Evolutionary conservation across 2,888 invertebrate species (phyloP), one percentile per base, ranked within the genome.

Genomic region (Camponotus fellah): DNA sequence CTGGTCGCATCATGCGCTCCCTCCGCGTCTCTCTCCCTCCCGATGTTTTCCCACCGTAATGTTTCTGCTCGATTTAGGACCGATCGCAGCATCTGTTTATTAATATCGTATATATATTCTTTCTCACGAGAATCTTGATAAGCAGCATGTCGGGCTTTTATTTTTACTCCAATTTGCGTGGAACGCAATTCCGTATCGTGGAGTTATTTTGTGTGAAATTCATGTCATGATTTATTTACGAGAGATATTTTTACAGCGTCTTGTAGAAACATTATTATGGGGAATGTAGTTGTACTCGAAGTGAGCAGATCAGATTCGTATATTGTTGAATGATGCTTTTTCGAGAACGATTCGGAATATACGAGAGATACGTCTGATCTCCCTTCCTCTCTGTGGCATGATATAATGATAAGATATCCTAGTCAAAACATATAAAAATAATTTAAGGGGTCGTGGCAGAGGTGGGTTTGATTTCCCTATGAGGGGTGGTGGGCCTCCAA

Each of bases 401-500:
- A 46, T 62, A 69, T 58, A 60, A 12, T 4, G 26, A 82, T 88
- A 83, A 88, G 85, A 81, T 76, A 84, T 74, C 53, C 58, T 74
- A 84, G 85, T 86, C 69, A 81, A 71, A 87, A 84, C 58, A 62
- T 82, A 72, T 87, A 87, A 84, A 79, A 90, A 84, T 87, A 86
- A 88, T 92, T 92, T 87, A 88, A 92, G 95, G 92, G 95, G 94
- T 83, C 90, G 94, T 89, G 93, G 93, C 90, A 95, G 96, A 90
- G 95, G 95, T 91, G 92, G 93, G 72, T 94, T 93, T 89, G 94
- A 94, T 85, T 94, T 92, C 86, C 92, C 94, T 10, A 95, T 95
- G 82, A 94, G 95, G 86, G 95, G 95, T 72, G 79, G 95, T 64
- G 71, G 96, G 0, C 96, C 97, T n/a, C 96, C 96, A 91, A 95